Percentiles rank a stretch among this genome's conserved stretches.
phyloP scores from a whole-genome alignment of 2,888 invertebrate species.

The Yponomeuta cagnagella region DNA sequence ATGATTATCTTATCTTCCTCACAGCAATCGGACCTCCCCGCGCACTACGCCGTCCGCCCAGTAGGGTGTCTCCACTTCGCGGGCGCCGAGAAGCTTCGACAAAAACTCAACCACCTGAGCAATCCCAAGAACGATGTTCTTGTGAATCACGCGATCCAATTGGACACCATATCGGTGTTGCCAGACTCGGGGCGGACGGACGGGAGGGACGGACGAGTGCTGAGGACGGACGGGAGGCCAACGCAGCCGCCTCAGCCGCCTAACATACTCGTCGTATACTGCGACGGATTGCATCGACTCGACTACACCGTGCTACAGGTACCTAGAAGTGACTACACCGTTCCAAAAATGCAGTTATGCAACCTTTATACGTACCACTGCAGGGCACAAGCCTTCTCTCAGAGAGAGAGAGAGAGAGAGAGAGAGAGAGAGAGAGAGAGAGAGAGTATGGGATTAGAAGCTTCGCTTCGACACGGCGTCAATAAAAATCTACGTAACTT shows the following conservation, averaged over 20 bases:
- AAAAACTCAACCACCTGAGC: slow-evolving; percentile 39
- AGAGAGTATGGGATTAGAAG: too few species aligned
- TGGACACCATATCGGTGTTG: slow-evolving; percentile 35
- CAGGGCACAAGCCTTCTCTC: too few species aligned
- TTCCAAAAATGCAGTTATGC: too few species aligned
- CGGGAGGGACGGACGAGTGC: neutral
- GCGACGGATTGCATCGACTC: slow-evolving; percentile 75
- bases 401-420: too few species aligned
- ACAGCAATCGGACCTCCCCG: slow-evolving; percentile 45
- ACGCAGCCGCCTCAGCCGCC: slow-evolving; percentile 19
- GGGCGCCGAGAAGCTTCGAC: slow-evolving; percentile 57
- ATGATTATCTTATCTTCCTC: neutral
- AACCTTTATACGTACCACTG: too few species aligned
- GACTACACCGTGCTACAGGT: slow-evolving; percentile 84
- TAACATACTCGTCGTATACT: slow-evolving; percentile 75
- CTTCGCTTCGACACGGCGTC: too few species aligned
- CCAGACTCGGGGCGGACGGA: slow-evolving; percentile 24
- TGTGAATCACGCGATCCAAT: slow-evolving; percentile 18
- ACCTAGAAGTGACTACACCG: too few species aligned
- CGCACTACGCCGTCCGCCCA: slow-evolving; percentile 55
- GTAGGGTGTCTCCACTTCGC: slow-evolving; percentile 60
- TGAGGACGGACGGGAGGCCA: too few species aligned
- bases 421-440: too few species aligned
- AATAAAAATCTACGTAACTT: too few species aligned
- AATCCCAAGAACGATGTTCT: slow-evolving; percentile 27